Percentiles rank a stretch among this genome's conserved stretches.
These are phyloP conservation scores for Microvelia longipes DNA, from an alignment of 1,140 invertebrate species.

Conservation along the genomic window DNA sequence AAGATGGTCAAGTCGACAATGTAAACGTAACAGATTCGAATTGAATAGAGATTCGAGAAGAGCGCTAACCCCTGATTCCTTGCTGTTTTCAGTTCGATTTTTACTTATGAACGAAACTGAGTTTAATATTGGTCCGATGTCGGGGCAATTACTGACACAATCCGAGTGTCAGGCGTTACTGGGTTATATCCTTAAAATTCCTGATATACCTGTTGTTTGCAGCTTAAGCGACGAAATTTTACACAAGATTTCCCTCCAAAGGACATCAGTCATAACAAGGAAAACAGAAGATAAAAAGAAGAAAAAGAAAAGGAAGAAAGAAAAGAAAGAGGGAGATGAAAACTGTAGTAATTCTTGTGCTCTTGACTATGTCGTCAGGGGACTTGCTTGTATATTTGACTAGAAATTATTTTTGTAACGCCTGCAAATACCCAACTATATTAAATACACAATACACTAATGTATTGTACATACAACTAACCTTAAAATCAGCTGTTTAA, in stretches of 20 bases:
- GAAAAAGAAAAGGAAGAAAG: constrained; percentile 13
- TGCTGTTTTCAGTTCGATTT: constrained; percentile 48
- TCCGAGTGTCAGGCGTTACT: constrained; percentile 28
- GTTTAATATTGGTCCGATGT: constrained; percentile 35
- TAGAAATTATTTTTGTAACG: no score
- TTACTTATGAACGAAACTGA: constrained; percentile 43
- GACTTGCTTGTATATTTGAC: constrained; percentile 33
- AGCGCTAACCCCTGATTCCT: constrained; percentile 38
- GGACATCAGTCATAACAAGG: constrained; percentile 6
- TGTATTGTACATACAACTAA: no score
- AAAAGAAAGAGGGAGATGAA: constrained; percentile 22
- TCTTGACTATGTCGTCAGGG: constrained; percentile 30
- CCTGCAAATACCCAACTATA: no score
- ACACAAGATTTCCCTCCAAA: constrained; percentile 4
- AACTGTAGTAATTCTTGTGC: constrained; percentile 31
- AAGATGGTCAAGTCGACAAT: constrained; percentile 49
- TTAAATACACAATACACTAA: no score
- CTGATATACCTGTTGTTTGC: constrained; percentile 10
- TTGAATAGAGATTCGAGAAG: constrained; percentile 42
- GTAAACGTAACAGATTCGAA: constrained; percentile 43
- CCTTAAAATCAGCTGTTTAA: no score
- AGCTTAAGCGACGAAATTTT: constrained; percentile 11
- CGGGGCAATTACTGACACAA: constrained; percentile 28
- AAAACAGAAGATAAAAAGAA: constrained; percentile 5
- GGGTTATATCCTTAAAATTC: constrained; percentile 11